Evolutionary conservation across 1,140 invertebrate species (phyloP).

Genomic region (Colletes latitarsis): DNA sequence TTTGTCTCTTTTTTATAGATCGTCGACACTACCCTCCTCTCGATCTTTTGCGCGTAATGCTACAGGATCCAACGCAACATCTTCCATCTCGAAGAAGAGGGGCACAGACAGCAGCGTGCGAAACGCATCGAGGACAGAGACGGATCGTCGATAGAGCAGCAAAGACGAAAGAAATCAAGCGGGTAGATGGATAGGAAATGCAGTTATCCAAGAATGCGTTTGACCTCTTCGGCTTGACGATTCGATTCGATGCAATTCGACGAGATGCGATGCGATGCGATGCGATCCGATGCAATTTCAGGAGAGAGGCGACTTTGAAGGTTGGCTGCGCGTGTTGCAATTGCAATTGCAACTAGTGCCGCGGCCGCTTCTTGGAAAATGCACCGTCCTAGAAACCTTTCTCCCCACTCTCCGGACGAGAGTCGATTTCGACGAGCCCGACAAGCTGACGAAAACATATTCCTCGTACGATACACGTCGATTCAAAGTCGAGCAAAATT

Average conservation of each 20-base stretch:
- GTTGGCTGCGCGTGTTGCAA: background rate
- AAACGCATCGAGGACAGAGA: no score
- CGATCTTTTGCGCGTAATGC: no score
- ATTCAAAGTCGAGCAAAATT: no score
- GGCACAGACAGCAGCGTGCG: no score
- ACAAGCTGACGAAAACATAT: background rate
- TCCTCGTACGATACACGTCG: no score
- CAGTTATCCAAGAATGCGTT: background rate
- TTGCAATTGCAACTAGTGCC: background rate
- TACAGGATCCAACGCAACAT: no score
- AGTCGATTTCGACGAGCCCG: background rate
- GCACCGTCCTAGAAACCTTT: conserved; percentile 12
- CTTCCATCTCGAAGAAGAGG: no score
- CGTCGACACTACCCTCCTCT: background rate
- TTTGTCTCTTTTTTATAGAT: background rate
- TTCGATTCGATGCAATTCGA: no score
- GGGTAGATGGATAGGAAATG: background rate
- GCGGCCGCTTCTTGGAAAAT: conserved; percentile 4
- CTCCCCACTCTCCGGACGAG: background rate
- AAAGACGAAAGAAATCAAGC: background rate
- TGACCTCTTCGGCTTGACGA: background rate
- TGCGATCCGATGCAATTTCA: background rate
- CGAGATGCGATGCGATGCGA: no score
- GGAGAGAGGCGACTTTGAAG: background rate
- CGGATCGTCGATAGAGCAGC: no score